These are phyloP conservation scores for Calyptommatus sinebrachiatus DNA, from an alignment of 2,113 vertebrate species.

Conservation along the genomic window DNA sequence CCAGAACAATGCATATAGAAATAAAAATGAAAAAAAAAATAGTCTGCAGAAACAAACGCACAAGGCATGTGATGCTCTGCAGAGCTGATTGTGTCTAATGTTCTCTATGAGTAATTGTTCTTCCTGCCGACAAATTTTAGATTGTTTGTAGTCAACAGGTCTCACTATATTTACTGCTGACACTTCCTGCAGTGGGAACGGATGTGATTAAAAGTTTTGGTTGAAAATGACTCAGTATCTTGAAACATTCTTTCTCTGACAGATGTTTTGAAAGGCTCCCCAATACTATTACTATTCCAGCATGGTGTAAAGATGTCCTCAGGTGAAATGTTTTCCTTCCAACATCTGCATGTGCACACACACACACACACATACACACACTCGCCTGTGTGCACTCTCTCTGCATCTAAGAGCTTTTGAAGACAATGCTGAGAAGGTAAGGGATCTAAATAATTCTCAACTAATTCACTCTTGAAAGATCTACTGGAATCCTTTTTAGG, in stretches of 20 bases:
- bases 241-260: constrained; percentile 50
- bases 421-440: constrained; percentile 21
- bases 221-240: constrained; percentile 56
- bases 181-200: constrained; percentile 54
- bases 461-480: constrained; percentile 21
- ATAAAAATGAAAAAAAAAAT: no score
- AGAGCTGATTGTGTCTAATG: background rate
- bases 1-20: background rate
- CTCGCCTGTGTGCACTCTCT: no score
- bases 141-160: constrained; percentile 10
- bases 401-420: background rate
- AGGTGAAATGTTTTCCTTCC: constrained; percentile 4
- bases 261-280: constrained; percentile 48
- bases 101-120: background rate
- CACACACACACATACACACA: background rate
- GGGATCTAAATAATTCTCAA: background rate
- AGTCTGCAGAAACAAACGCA: no score
- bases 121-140: background rate
- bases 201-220: constrained; percentile 52
- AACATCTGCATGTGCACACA: background rate
- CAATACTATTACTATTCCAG: constrained; percentile 47
- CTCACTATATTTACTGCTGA: constrained; percentile 38
- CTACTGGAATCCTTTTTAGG: background rate
- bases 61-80: no score
- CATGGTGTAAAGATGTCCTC: constrained; percentile 49